Evolutionary conservation across 1,140 invertebrate species (phyloP), one percentile per base, ranked within the genome.

Genomic region (Drosophila subpulchrella): DNA sequence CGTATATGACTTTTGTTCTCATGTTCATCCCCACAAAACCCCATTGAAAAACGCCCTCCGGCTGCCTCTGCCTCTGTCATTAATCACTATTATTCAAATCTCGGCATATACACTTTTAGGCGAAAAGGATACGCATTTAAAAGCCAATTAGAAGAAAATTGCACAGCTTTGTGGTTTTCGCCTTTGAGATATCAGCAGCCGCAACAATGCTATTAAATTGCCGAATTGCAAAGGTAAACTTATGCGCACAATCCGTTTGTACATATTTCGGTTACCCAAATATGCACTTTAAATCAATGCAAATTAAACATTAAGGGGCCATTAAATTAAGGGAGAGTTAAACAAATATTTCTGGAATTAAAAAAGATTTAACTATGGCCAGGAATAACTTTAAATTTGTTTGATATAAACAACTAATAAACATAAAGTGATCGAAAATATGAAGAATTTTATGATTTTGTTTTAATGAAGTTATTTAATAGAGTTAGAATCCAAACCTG

Each of bases 41-140:
- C n/a, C 11, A 11, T 13, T 10, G 41, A 17, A 41, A 44, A 46
- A 20, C 42, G 10, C 11, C 24, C 60, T 15, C 42, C 12, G 24
- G 17, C 32, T 30, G 3, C 11, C 17, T 30, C 13, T 27, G 30
- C 44, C n/a, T 27, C 13, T 24, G 30, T 41, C 59, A 88, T 85
- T 75, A 82, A 78, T 82, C 82, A 86, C 73, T 82, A 60, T 77
- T 78, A 57, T 44, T 51, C 27, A 86, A 81, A 75, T 78, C 82
- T 67, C 36, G 50, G 42, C 38, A 47, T n/a, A 63, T 47, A 73
- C 39, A n/a, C 44, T 10, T 13, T 7, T 12, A 57, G 36, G 38
- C 67, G 15, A 46, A 66, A 54, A 48, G 75, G 32, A 55, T 75
- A 73, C 51, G 57, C 62, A 55, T 58, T 74, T 66, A 68, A 80